Conservation (phyloP, 2,113 vertebrate genomes). For the Thymallus thymallus region DNA sequence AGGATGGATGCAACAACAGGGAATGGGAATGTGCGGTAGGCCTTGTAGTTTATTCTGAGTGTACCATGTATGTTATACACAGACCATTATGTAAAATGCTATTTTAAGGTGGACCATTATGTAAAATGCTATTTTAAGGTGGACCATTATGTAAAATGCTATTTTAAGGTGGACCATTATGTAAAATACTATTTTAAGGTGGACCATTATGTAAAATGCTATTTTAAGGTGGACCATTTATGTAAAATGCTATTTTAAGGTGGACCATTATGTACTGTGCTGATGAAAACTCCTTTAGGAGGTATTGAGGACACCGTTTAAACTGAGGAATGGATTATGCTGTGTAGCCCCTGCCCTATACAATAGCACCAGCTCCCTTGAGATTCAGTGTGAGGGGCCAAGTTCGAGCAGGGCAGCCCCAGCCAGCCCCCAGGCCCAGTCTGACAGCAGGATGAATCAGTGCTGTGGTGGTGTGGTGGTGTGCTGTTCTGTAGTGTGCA, state of each 20-base stretch:
- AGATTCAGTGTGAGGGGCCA: background rate
- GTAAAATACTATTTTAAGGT: too few species aligned
- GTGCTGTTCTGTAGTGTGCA: background rate
- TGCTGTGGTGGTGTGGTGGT: background rate
- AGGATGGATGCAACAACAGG: conserved; percentile 25
- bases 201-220: too few species aligned
- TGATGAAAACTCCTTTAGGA: too few species aligned
- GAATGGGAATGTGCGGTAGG: too few species aligned
- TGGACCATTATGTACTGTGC: too few species aligned
- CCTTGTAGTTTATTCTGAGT: too few species aligned
- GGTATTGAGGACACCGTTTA: too few species aligned
- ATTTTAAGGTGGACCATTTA: too few species aligned
- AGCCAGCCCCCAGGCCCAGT: background rate
- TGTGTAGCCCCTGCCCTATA: background rate
- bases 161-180: too few species aligned
- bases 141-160: too few species aligned
- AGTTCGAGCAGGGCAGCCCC: background rate
- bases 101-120: background rate
- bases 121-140: too few species aligned
- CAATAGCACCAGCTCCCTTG: background rate
- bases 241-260: background rate
- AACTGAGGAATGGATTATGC: background rate
- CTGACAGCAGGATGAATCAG: conserved; percentile 34
- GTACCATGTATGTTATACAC: background rate
- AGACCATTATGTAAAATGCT: background rate